Percentiles rank a stretch among this genome's conserved stretches.
phyloP scores from a whole-genome alignment of 2,888 invertebrate genomes.

The Colostygia pectinataria region DNA sequence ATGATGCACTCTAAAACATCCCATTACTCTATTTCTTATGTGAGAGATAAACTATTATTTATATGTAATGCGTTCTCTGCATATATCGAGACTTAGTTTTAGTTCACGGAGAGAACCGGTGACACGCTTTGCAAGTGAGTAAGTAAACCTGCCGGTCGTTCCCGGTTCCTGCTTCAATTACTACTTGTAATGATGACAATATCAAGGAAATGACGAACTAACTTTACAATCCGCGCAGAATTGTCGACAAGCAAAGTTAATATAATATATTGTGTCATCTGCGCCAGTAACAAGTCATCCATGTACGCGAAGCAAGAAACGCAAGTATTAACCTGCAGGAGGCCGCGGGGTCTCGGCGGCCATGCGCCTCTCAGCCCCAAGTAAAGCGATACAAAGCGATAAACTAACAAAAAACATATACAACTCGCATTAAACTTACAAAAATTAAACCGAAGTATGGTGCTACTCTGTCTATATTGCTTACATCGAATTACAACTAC shows the following conservation, averaged over 20 bases:
- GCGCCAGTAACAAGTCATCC: neutral
- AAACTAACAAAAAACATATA: constrained; percentile 34
- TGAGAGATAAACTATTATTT: constrained; percentile 50
- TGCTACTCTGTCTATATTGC: constrained; percentile 27
- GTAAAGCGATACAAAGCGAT: constrained; percentile 32
- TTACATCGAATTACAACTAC: constrained; percentile 34
- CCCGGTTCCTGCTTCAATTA: constrained; percentile 24
- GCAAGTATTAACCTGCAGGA: neutral
- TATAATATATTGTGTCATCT: neutral
- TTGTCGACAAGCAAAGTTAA: neutral
- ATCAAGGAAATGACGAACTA: constrained; percentile 22
- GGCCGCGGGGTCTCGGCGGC: too few relatives aligned
- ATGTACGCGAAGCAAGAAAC: constrained; percentile 23
- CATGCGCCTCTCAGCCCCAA: constrained; percentile 6
- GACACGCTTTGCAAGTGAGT: constrained; percentile 1
- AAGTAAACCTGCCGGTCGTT: too few relatives aligned
- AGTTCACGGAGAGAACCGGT: constrained; percentile 17
- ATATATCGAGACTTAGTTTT: constrained; percentile 18
- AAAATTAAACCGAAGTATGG: constrained; percentile 29
- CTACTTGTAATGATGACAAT: constrained; percentile 2
- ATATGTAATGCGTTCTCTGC: constrained; percentile 25
- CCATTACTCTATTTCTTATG: constrained; percentile 54
- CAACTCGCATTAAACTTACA: constrained; percentile 34
- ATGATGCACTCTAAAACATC: constrained; percentile 35
- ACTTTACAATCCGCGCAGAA: constrained; percentile 19